These are phyloP conservation scores for Lysiphlebus fabarum DNA, from an alignment of 1,140 invertebrate genomes.

Conservation along the genomic window DNA sequence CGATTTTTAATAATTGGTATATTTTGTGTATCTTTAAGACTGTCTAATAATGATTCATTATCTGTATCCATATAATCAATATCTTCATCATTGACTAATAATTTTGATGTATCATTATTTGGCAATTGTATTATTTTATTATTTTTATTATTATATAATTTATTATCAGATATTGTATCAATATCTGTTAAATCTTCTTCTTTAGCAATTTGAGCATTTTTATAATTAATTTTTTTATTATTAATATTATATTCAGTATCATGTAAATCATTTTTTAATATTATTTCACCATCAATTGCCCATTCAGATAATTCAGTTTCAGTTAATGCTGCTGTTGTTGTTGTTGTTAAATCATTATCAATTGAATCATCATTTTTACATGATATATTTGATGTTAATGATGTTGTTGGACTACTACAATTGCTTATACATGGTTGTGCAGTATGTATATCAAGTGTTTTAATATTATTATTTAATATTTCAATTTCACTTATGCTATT, in stretches of 20 bases:
- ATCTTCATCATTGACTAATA: slow-evolving; percentile 51
- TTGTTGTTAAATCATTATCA: slow-evolving; percentile 63
- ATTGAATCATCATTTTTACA: slow-evolving; percentile 52
- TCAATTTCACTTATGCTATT: slow-evolving; percentile 39
- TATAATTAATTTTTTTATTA: slow-evolving; percentile 50
- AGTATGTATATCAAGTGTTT: slow-evolving; percentile 43
- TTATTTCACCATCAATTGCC: slow-evolving; percentile 68
- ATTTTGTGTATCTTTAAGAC: slow-evolving; percentile 55
- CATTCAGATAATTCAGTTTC: slow-evolving; percentile 84
- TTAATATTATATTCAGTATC: slow-evolving; percentile 64
- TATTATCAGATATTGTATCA: slow-evolving; percentile 28
- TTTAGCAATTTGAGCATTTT: slow-evolving; percentile 42
- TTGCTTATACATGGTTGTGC: slow-evolving; percentile 40
- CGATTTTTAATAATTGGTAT: slow-evolving; percentile 59
- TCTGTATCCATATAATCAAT: slow-evolving; percentile 78
- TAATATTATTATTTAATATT: slow-evolving; percentile 41
- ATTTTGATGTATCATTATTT: slow-evolving; percentile 43
- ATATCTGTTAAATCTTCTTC: slow-evolving; percentile 44
- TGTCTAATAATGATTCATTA: slow-evolving; percentile 61
- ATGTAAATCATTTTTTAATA: slow-evolving; percentile 69
- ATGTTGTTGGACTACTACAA: slow-evolving; percentile 53
- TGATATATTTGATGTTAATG: slow-evolving; percentile 42
- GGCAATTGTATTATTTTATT: slow-evolving; percentile 43
- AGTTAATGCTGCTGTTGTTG: slow-evolving; percentile 68
- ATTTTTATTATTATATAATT: slow-evolving; percentile 33